phyloP scores from a whole-genome alignment of 2,888 invertebrate species.

The Phortica magna region DNA sequence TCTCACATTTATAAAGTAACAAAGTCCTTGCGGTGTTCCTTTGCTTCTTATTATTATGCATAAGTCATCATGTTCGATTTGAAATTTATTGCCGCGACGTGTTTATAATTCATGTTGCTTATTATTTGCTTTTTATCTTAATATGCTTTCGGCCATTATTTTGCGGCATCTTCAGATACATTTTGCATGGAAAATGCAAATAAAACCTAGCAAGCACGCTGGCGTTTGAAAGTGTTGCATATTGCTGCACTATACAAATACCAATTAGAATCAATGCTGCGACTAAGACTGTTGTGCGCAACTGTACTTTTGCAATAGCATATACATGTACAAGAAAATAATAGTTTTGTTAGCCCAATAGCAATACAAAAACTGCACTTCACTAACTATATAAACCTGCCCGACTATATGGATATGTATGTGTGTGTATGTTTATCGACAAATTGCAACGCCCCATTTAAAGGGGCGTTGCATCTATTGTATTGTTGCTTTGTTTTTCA shows the following conservation, averaged over 20 bases:
- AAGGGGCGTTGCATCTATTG: slow-evolving; percentile 46
- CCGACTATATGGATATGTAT: background rate
- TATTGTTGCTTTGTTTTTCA: slow-evolving; percentile 18
- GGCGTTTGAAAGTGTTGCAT: no score
- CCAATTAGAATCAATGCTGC: background rate
- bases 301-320: slow-evolving; percentile 50
- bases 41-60: slow-evolving; percentile 43
- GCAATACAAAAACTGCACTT: slow-evolving; percentile 1
- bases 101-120: slow-evolving; percentile 70
- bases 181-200: no score
- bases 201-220: no score
- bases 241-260: background rate
- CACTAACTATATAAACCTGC: background rate
- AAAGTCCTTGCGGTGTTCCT: background rate
- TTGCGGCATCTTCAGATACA: background rate
- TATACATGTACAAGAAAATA: background rate
- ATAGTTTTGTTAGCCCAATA: slow-evolving; percentile 25
- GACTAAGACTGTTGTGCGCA: slow-evolving; percentile 30
- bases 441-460: slow-evolving; percentile 38
- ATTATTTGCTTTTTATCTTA: slow-evolving; percentile 45
- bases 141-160: slow-evolving; percentile 25
- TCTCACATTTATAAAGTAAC: background rate
- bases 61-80: slow-evolving; percentile 73
- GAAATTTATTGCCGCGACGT: slow-evolving; percentile 76
- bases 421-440: background rate